These are phyloP conservation scores for Hydra vulgaris DNA, from an alignment of 30 jellyfish, hydroid and myxozoan genomes.

Conservation along the genomic window DNA sequence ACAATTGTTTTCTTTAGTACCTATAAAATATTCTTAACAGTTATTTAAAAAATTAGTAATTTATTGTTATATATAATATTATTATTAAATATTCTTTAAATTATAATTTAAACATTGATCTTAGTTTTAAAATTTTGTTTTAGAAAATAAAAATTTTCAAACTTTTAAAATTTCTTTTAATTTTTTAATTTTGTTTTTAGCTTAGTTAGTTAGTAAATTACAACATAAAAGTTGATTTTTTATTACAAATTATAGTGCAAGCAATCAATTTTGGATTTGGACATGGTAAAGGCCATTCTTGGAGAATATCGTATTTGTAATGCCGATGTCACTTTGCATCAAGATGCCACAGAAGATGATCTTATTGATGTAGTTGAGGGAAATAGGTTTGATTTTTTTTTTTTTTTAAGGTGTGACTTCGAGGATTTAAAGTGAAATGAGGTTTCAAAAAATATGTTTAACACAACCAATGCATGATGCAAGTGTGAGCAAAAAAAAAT, in stretches of 20 bases:
- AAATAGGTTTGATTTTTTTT: slow-evolving; percentile 57
- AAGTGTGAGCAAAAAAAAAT: background rate
- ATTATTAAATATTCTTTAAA: too few relatives aligned
- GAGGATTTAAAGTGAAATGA: background rate
- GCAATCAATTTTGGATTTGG: slow-evolving; percentile 88
- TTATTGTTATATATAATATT: too few relatives aligned
- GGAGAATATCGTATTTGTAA: slow-evolving; percentile 83
- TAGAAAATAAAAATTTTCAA: too few relatives aligned
- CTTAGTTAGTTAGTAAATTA: background rate
- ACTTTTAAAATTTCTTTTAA: too few relatives aligned
- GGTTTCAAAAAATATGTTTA: background rate
- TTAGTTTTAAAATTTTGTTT: too few relatives aligned
- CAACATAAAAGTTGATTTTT: background rate
- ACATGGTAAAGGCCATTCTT: slow-evolving; percentile 68
- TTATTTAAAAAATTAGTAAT: too few relatives aligned
- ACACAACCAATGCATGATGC: background rate
- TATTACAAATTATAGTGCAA: slow-evolving; percentile 26
- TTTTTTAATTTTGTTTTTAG: too few relatives aligned
- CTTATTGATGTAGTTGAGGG: slow-evolving; percentile 98
- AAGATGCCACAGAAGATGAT: slow-evolving; percentile 97
- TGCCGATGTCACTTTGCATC: slow-evolving; percentile 85
- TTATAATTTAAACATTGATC: too few relatives aligned
- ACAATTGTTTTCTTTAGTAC: too few relatives aligned
- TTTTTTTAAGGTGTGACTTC: too few relatives aligned
- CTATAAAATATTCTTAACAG: too few relatives aligned